Base-by-base conservation (phyloP, 2,888 invertebrate species). In the Coecobrya sp. region DNA sequence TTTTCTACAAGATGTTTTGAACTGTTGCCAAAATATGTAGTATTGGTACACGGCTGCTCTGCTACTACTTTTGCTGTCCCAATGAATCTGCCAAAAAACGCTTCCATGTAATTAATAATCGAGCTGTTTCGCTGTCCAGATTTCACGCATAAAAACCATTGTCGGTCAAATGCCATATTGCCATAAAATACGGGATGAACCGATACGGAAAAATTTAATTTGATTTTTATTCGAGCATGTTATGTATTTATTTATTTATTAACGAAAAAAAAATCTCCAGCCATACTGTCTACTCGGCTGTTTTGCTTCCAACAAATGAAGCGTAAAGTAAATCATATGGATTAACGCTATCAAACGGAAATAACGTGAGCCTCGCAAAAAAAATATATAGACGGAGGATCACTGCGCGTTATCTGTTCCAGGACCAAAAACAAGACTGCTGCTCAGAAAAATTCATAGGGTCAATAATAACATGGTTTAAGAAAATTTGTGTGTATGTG, bases 21-120 rank as follows among this genome's bases (percentile, higher is more conserved):
- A 62, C 36, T n/a, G 3, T 1, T 82, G 82, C 82, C 82, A 82
- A 62, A 59, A n/a, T n/a, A n/a, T n/a, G n/a, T n/a, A n/a, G n/a
- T n/a, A n/a, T n/a, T n/a, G n/a, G n/a, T n/a, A n/a, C n/a, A n/a
- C n/a, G n/a, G n/a, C n/a, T n/a, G n/a, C n/a, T n/a, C n/a, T n/a
- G n/a, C n/a, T 81, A 52, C 55, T 62, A 42, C 62, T 22, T n/a
- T 25, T 62, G 62, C 19, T 82, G 82, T 82, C 82, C 19, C 30
- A 19, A 82, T 81, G 36, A 59, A 82, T 82, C 62, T 62, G 42
- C 36, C 82, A 82, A n/a, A n/a, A n/a, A 49, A 59, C 55, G 81
- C 30, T 81, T 81, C 59, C 36, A 81, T 81, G 81, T 81, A 52
- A 81, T 81, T 81, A 81, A 81, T 52, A 81, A 55, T n/a, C n/a